A percentile compares a stretch with the other conserved stretches of the same genome.
These are phyloP conservation scores for Leucoraja ocellata DNA, from an alignment of 2,797 vertebrate genomes.

Conservation along the genomic window DNA sequence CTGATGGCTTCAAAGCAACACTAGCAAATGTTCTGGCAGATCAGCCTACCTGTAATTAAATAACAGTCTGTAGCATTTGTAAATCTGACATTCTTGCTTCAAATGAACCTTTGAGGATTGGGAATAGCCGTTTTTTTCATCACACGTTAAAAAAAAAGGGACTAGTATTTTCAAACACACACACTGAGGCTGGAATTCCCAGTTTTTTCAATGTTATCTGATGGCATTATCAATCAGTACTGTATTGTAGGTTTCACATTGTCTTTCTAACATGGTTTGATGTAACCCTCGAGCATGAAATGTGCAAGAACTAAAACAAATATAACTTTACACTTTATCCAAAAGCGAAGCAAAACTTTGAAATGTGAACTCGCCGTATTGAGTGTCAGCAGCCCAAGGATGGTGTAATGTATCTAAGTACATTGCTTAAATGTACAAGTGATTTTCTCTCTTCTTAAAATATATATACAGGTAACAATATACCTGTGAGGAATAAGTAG, in stretches of 20 bases:
- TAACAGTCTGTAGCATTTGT: background rate
- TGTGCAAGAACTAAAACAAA: background rate
- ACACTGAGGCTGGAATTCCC: background rate
- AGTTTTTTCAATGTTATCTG: background rate
- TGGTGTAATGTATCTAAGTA: background rate
- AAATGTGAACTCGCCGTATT: background rate
- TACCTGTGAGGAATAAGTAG: background rate
- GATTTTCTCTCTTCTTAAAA: background rate
- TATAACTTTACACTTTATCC: constrained; percentile 3
- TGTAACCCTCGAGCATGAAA: background rate
- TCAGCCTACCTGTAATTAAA: background rate
- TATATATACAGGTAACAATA: background rate
- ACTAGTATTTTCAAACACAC: background rate
- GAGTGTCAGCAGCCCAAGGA: background rate
- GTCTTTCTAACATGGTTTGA: too few relatives aligned
- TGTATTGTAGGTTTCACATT: background rate
- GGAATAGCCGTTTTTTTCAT: background rate
- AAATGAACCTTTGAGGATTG: background rate
- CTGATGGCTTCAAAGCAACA: background rate
- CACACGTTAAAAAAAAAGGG: background rate
- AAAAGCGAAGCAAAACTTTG: background rate
- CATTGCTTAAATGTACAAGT: background rate
- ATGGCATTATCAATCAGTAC: background rate
- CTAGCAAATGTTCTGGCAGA: background rate
- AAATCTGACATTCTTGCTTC: background rate